Evolutionary conservation across 2,113 vertebrate genomes (phyloP), one percentile per base, ranked within the genome.

Genomic region (Amphilophus citrinellus): DNA sequence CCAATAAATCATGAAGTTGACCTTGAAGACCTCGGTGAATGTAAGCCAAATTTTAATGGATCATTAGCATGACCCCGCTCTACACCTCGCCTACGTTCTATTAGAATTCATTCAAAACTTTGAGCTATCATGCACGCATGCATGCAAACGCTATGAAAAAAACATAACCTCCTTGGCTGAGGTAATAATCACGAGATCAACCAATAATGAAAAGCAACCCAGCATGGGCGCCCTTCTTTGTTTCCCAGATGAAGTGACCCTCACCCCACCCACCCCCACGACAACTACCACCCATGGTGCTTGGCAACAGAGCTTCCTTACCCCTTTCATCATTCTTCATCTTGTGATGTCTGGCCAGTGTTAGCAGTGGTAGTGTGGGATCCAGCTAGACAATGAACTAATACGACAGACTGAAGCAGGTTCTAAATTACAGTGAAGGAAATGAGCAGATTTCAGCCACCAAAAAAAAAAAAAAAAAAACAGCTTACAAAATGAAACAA

Each of bases 291-390:
- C 44, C 44, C 66, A 53, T 27, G 24, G 44, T 9, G 9, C 66
- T 20, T 71, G 15, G 65, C 24, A 71, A 47, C 47, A 68, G 42
- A 68, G 65, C 65, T 71, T 50, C 47, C 42, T 11, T 50, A 50
- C 65, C 65, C 42, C 24, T 73, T 53, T 73, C 66, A 73, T 73
- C 66, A 53, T 73, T 73, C 53, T 73, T 53, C 47, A 73, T 53
- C 66, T 53, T 73, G 44, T 53, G 66, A 32, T 73, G 66, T 73
- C 30, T 53, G 30, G 44, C 66, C 47, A 73, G 53, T 47, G 53
- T 53, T 73, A 50, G 66, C 8, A 14, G 13, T 66, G 13, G 37
- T 27, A 44, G 44, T 50, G 66, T 42, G 42, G 65, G 66, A 5
- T 47, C 66, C 18, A 71, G 24, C 24, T 71, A 71, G 44, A 50